Conservation (phyloP, 2,888 invertebrate genomes). For the Lutraria lutraria region DNA sequence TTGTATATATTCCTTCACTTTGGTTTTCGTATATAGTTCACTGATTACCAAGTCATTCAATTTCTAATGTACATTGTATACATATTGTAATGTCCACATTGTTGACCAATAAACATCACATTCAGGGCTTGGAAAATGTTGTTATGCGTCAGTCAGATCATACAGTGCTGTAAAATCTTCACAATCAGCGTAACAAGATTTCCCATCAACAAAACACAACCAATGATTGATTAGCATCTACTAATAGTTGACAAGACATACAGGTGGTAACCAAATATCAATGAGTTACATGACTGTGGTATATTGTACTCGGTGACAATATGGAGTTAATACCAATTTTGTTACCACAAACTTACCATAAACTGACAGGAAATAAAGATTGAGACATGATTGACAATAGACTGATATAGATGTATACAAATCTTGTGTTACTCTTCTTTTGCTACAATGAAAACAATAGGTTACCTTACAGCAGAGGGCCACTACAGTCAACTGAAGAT, state of each 20-base stretch:
- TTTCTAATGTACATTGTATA: neutral
- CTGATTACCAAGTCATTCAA: neutral
- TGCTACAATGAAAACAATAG: neutral
- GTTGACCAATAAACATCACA: constrained; percentile 23
- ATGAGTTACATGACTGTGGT: constrained; percentile 5
- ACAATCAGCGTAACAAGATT: neutral
- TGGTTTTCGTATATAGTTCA: neutral
- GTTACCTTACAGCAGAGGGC: neutral
- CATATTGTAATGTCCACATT: neutral
- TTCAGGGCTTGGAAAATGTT: neutral
- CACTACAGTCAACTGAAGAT: neutral
- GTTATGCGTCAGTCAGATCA: neutral
- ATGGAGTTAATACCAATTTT: neutral
- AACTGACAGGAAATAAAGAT: neutral
- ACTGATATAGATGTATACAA: neutral
- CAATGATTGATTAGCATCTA: neutral
- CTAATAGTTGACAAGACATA: constrained; percentile 5
- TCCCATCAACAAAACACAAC: neutral
- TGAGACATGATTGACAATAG: neutral
- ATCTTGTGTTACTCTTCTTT: neutral
- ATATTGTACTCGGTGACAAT: neutral
- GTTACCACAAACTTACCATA: neutral
- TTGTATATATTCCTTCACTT: neutral
- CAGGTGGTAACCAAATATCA: neutral
- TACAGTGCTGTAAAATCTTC: neutral